Percentiles rank a stretch among this genome's conserved stretches.
Conservation (phyloP, 2,797 vertebrate species). For the Galagoides demidoff region DNA sequence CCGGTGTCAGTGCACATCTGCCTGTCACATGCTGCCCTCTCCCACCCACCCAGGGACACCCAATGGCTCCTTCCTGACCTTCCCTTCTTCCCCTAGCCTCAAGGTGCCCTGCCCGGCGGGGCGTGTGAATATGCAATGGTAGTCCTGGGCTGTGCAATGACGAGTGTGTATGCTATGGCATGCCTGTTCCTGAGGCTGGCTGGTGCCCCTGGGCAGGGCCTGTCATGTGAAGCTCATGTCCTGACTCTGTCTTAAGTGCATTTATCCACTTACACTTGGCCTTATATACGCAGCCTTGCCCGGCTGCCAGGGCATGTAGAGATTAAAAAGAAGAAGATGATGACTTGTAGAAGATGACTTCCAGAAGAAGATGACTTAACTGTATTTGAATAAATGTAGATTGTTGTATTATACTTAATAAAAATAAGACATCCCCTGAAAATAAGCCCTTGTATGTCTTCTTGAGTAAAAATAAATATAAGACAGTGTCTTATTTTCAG, state of each 20-base stretch:
- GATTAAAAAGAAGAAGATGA: no score
- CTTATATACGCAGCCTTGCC: slow-evolving; percentile 85
- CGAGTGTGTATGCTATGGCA: slow-evolving; percentile 86
- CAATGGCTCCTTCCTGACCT: slow-evolving; percentile 11
- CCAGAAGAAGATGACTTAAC: no score
- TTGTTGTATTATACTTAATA: no score
- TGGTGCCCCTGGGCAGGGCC: slow-evolving; percentile 78
- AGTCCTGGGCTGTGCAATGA: slow-evolving; percentile 85
- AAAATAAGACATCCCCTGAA: no score
- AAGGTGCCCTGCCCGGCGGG: slow-evolving; percentile 68
- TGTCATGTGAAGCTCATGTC: slow-evolving; percentile 89
- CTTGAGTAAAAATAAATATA: no score
- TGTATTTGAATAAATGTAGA: no score
- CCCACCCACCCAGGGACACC: slow-evolving; percentile 71
- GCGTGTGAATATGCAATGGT: slow-evolving; percentile 72
- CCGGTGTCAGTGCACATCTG: slow-evolving; percentile 66
- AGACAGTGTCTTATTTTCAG: no score
- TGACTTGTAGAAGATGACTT: no score
- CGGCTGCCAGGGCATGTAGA: no score
- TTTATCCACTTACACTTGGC: slow-evolving; percentile 91
- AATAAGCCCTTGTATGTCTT: no score
- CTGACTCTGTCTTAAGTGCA: slow-evolving; percentile 92
- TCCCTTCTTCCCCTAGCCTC: not conserved
- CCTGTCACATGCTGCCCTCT: slow-evolving; percentile 76
- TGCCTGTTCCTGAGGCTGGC: slow-evolving; percentile 74